Conservation (phyloP, 1,140 invertebrate genomes). For the Megathymus violae region DNA sequence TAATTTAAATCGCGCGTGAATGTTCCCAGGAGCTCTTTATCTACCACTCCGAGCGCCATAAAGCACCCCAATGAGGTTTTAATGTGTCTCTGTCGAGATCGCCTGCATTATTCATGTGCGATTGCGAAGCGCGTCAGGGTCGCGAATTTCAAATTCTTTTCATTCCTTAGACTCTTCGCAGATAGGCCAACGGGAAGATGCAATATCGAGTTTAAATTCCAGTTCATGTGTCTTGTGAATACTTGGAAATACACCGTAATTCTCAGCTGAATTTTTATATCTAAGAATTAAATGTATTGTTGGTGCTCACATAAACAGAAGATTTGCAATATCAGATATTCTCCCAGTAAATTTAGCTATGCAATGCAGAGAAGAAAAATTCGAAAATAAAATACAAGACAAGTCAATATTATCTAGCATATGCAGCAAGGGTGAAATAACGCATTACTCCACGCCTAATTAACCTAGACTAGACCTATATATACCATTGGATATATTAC, state of each 20-base stretch:
- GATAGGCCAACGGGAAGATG: constrained; percentile 40
- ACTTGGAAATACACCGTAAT: background rate
- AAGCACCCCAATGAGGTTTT: constrained; percentile 63
- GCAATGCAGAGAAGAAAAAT: too few species aligned
- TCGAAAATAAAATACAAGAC: too few species aligned
- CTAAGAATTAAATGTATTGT: too few species aligned
- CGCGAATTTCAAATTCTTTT: constrained; percentile 49
- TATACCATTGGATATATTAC: too few species aligned
- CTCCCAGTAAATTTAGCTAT: too few species aligned
- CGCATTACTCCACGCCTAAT: too few species aligned
- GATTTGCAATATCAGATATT: too few species aligned
- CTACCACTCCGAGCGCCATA: constrained; percentile 39
- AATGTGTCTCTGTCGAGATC: constrained; percentile 69
- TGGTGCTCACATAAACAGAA: too few species aligned
- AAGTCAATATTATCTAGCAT: too few species aligned
- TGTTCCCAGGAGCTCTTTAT: constrained; percentile 32
- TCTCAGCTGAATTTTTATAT: too few species aligned
- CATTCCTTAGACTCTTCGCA: constrained; percentile 24
- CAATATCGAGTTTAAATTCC: constrained; percentile 3
- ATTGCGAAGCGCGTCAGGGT: constrained; percentile 41
- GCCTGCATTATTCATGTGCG: constrained; percentile 67
- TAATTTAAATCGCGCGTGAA: constrained; percentile 7
- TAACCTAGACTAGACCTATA: too few species aligned
- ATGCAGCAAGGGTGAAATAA: too few species aligned
- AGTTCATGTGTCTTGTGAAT: background rate